Conservation (phyloP, 2,888 invertebrate genomes). For the Erebia ligea region DNA sequence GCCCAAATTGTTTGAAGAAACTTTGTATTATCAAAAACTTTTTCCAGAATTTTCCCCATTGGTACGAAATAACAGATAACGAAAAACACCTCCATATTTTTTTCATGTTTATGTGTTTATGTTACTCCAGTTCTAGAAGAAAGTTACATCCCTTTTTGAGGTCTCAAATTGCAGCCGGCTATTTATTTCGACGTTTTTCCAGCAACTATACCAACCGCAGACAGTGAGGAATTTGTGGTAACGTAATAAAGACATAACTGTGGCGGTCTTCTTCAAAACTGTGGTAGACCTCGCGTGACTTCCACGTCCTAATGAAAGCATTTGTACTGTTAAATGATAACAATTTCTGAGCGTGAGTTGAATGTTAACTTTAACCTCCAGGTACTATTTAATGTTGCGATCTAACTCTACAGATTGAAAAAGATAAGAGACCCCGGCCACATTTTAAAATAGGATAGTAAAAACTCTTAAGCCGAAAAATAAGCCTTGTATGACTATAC, state of each 20-base stretch:
- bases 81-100: no score
- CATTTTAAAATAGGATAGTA: background rate
- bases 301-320: conserved; percentile 48
- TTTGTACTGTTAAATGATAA: conserved; percentile 57
- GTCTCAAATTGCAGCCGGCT: background rate
- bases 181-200: conserved; percentile 1
- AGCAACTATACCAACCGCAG: conserved; percentile 2
- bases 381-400: conserved; percentile 23
- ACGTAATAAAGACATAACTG: conserved; percentile 34
- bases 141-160: background rate
- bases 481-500: no score
- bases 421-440: background rate
- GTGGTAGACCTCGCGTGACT: conserved; percentile 49
- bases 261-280: conserved; percentile 32
- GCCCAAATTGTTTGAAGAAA: no score
- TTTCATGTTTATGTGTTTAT: no score
- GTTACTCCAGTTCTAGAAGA: background rate
- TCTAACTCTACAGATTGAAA: no score
- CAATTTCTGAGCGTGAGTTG: conserved; percentile 46
- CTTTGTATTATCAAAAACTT: no score
- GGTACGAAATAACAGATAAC: no score
- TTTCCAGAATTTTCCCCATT: no score
- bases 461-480: no score
- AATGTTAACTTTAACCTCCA: conserved; percentile 48
- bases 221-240: conserved; percentile 34